Base-by-base conservation (phyloP, 2,888 invertebrate genomes). In the Ochropleura plecta region DNA sequence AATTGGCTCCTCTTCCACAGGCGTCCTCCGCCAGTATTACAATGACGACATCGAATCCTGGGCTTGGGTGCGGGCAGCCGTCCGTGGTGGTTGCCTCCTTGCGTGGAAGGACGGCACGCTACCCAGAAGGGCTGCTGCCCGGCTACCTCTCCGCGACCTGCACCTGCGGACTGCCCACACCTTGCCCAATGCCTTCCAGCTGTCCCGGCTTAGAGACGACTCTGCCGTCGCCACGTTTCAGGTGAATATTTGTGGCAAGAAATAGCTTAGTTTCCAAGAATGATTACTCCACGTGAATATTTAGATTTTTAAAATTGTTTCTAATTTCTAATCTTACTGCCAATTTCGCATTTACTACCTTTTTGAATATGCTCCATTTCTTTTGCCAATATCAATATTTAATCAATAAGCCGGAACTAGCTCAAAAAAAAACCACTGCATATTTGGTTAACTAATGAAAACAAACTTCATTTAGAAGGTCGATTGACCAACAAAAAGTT, bases 101-200 rank as follows among this genome's bases (percentile, higher is more conserved):
- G 96, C 94, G 53, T 96, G 96, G 95, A 93, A 96, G n/a, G 96
- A 96, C 71, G 96, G 96, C 72, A 96, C 96, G 65, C 90, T 96
- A 88, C 96, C 96, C 30, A 90, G 96, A 20, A 87, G 96, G 51
- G 92, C 94, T 8, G 94, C 95, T 40, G 95, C 96, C 44, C 87
- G 95, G 48, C 91, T 95, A 76, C 96, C 95, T 4, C 92, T 96
- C 83, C 92, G 95, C 4, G 94, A 94, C 83, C 89, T 96, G 82
- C 95, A 95, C 83, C 92, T 95, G 75, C 94, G 94, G 12, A 92
- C 94, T n/a, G 94, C 95, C 40, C 87, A 91, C 5, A 81, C 86
- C 74, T 89, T 96, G 86, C 95, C 95, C 75, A 94, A 96, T 87
- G 96, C 96, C 80, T 96, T 96, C 90, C 96, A 96, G 90, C 92